Conservation (phyloP, 2,888 invertebrate species). For the Nomada hirtipes region DNA sequence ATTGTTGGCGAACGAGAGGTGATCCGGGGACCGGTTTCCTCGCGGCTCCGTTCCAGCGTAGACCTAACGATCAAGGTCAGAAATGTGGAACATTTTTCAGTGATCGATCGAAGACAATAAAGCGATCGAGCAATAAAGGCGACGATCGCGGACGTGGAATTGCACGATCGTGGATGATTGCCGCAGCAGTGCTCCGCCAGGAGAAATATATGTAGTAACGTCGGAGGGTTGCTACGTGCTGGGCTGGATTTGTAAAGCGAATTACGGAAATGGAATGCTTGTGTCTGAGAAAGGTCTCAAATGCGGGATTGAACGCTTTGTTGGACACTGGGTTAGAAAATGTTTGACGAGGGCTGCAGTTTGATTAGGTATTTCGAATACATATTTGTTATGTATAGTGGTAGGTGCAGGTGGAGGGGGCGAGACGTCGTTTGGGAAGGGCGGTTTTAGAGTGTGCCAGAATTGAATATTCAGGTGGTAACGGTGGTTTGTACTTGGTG, state of each 20-base stretch:
- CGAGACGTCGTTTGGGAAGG: no score
- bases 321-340: not conserved
- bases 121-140: constrained; percentile 1
- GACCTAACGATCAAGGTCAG: constrained; percentile 57
- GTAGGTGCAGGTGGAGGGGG: no score
- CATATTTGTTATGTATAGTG: no score
- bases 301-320: not conserved
- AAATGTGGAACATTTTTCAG: constrained; percentile 51
- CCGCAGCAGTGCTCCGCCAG: not conserved
- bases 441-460: no score
- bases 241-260: not conserved
- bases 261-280: no score
- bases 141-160: constrained; percentile 1
- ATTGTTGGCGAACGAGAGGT: constrained; percentile 75
- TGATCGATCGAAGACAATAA: constrained; percentile 24
- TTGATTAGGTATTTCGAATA: not conserved
- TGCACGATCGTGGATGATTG: constrained; percentile 26
- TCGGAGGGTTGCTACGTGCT: not conserved
- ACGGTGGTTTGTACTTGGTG: no score
- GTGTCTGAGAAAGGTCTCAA: not conserved
- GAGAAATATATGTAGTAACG: not conserved
- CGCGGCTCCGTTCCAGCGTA: constrained; percentile 45
- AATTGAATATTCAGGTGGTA: no score
- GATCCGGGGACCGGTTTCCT: constrained; percentile 76
- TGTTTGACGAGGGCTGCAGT: not conserved